Percentiles rank a stretch among this genome's conserved stretches.
Evolutionary conservation across 2,113 vertebrate species (phyloP).

Genomic region (Ptychochromis oligacanthus): DNA sequence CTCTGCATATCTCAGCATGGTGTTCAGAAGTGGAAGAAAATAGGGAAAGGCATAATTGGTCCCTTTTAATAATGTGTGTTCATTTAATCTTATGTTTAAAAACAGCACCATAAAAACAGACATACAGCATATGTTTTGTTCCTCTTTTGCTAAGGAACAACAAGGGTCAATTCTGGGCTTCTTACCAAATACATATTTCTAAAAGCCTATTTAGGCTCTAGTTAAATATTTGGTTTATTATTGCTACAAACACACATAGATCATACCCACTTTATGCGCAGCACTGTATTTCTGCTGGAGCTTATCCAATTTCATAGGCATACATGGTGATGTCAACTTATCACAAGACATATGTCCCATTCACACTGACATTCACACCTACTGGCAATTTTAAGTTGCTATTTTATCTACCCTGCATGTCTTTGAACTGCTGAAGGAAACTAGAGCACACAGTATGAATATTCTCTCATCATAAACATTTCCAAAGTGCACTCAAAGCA

Average conservation of each 20-base stretch:
- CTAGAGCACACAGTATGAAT: not conserved
- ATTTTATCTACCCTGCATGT: not conserved
- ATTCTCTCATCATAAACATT: not conserved
- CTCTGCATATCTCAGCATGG: too few species aligned
- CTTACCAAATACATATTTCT: too few species aligned
- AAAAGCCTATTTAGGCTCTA: too few species aligned
- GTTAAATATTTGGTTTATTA: too few species aligned
- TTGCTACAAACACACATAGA: too few species aligned
- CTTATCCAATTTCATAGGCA: not conserved
- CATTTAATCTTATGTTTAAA: not conserved
- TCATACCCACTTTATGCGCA: too few species aligned
- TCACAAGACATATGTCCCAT: too few species aligned
- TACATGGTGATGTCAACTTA: not conserved
- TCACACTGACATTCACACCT: not conserved
- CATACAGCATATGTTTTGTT: not conserved
- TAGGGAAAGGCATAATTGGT: not conserved
- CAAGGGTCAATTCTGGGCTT: too few species aligned
- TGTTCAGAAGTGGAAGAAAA: too few species aligned
- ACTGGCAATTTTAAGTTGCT: not conserved
- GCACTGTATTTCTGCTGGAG: not conserved
- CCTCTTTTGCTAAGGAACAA: not conserved
- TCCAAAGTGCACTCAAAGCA: not conserved
- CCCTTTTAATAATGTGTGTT: not conserved
- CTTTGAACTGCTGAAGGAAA: not conserved
- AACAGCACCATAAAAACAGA: not conserved